Percentiles rank a stretch among this genome's conserved stretches.
Evolutionary conservation across 1,140 invertebrate genomes (phyloP).

Genomic region (Leguminivora glycinivorella): DNA sequence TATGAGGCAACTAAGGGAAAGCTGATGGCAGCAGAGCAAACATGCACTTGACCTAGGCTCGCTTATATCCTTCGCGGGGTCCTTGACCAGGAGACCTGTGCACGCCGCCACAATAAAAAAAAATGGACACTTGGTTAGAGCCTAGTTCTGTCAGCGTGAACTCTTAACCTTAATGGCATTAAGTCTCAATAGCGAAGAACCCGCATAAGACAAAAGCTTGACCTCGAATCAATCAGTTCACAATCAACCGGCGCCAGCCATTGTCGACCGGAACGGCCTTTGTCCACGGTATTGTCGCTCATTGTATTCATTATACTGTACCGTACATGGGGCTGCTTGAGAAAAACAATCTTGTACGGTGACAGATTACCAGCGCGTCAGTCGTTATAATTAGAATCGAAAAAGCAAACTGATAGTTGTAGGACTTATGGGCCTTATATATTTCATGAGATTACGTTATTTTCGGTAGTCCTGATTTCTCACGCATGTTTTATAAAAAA

Average conservation of each 20-base stretch:
- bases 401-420: no score
- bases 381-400: not conserved
- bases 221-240: not conserved
- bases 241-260: slow-evolving; percentile 18
- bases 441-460: no score
- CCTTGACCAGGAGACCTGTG: no score
- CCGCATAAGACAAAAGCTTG: slow-evolving; percentile 7
- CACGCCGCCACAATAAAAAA: no score
- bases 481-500: no score
- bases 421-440: no score
- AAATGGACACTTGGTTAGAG: no score
- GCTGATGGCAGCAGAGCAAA: no score
- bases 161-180: not conserved
- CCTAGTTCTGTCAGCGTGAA: not conserved
- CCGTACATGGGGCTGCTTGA: not conserved
- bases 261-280: slow-evolving; percentile 14
- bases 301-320: not conserved
- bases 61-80: no score
- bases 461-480: no score
- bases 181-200: not conserved
- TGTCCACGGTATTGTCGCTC: not conserved
- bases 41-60: no score
- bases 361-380: not conserved
- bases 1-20: no score
- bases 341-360: not conserved